Percentiles rank a stretch among this genome's conserved stretches.
These are phyloP conservation scores for Caenorhabditis japonica DNA, from an alignment of 2,888 invertebrate genomes.

Conservation along the genomic window DNA sequence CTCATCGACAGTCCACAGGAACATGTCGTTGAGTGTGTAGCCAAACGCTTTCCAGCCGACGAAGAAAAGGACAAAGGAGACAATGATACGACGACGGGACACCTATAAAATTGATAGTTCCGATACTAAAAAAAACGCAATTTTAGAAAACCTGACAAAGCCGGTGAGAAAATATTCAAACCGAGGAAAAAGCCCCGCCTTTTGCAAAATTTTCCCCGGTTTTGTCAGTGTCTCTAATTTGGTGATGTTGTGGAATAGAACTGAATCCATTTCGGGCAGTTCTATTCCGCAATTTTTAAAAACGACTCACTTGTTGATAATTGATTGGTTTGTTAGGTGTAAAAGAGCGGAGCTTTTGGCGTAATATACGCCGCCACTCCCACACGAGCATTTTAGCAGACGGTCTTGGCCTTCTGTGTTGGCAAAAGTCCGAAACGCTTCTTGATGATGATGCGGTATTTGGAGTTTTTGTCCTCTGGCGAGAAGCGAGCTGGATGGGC, in stretches of 20 bases:
- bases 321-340: constrained; percentile 61
- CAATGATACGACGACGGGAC: constrained; percentile 66
- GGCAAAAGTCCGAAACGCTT: constrained; percentile 89
- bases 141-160: too few relatives aligned
- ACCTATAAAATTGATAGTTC: constrained; percentile 54
- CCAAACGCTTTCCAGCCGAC: constrained; percentile 72
- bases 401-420: constrained; percentile 84
- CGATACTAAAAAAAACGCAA: neutral
- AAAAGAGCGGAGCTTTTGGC: constrained; percentile 65
- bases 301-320: constrained; percentile 63
- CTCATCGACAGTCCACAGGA: constrained; percentile 67
- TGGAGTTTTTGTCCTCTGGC: constrained; percentile 93
- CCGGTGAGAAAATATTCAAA: neutral
- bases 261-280: too few relatives aligned
- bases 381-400: constrained; percentile 68
- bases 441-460: constrained; percentile 89
- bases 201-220: too few relatives aligned
- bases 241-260: too few relatives aligned
- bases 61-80: constrained; percentile 71
- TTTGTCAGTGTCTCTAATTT: too few relatives aligned
- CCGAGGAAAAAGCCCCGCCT: too few relatives aligned
- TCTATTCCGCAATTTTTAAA: neutral
- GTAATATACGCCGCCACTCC: constrained; percentile 67
- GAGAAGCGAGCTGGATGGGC: constrained; percentile 96
- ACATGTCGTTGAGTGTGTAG: constrained; percentile 66